Base-by-base conservation (phyloP, 1,140 invertebrate species). In the Habropoda laboriosa region DNA sequence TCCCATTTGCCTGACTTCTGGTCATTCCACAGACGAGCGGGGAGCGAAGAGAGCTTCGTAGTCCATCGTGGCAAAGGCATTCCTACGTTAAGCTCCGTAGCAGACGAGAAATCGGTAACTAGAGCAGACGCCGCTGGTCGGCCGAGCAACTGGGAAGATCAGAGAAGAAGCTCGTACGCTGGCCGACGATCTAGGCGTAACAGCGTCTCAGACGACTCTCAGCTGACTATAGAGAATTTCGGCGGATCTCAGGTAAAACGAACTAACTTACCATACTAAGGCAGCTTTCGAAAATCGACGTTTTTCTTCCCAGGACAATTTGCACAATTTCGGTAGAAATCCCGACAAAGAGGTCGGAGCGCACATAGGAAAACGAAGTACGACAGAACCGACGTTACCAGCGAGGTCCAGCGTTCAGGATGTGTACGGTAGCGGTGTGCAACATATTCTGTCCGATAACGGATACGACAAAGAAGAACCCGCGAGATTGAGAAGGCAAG, bases 151-250 rank as follows among this genome's bases (percentile, higher is more conserved):
- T 97, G 96, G 96, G 96, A 96, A 91, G 96, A 96, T 73, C 93
- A 94, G 83, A 94, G 95, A 86, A 94, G 95, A 89, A 94, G 93
- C 45, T 96, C 95, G 86, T 97, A 96, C 90, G 97, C 96, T 55
- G 97, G 96, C 61, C 94, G 97, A 58, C 94, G 97, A 40, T 98
- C 97, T 13, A 93, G 97, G 45, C 94, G 97, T 58, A 97, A 97
- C 90, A 98, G 97, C 57, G 94, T 97, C 61, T 96, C 96, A 51
- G 97, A 98, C 88, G 97, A 98, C 89, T 98, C 97, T 40, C 96
- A 98, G 91, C 92, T 98, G 79, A 98, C 97, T 0, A 96, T 98
- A 40, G 97, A 98, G 93, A 98, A 98, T 92, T 98, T 98, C 93
- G 97, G 97, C 40, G 97, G 97, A 61, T 96, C 95, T 86, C 96